These are phyloP conservation scores for Psix sp. DNA, from an alignment of 1,140 invertebrate genomes.

Conservation along the genomic window DNA sequence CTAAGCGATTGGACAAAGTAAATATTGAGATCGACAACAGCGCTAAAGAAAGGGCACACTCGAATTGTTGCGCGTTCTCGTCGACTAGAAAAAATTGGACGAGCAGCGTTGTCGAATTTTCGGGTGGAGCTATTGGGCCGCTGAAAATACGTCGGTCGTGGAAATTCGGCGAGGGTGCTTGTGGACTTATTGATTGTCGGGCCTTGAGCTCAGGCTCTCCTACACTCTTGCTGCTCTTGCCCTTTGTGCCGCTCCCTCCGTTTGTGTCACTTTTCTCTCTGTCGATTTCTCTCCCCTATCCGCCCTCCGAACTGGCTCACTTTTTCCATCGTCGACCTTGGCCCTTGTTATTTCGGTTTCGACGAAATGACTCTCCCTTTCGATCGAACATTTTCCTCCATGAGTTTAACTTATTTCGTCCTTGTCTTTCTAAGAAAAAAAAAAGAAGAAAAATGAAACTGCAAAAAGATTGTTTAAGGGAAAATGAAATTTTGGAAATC, in stretches of 20 bases:
- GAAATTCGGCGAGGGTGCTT: constrained; percentile 69
- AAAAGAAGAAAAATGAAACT: too few species aligned
- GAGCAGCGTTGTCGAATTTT: constrained; percentile 15
- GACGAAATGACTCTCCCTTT: constrained; percentile 24
- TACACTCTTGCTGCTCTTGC: constrained; percentile 51
- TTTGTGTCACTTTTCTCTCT: constrained; percentile 45
- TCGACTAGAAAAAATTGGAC: not conserved
- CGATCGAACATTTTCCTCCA: constrained; percentile 32
- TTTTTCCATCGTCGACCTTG: constrained; percentile 33
- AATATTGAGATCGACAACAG: constrained; percentile 11
- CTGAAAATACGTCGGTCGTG: constrained; percentile 62
- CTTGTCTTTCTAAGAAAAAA: too few species aligned
- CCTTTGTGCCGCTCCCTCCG: constrained; percentile 47
- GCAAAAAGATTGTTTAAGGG: too few species aligned
- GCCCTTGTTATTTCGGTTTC: constrained; percentile 33
- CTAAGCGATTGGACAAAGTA: too few species aligned
- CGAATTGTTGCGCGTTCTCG: too few species aligned
- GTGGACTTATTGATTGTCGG: constrained; percentile 67
- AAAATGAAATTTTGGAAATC: too few species aligned
- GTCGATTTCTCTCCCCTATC: constrained; percentile 40
- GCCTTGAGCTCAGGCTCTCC: constrained; percentile 28
- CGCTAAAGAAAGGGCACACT: too few species aligned
- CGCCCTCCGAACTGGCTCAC: constrained; percentile 19
- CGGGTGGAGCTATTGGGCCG: constrained; percentile 18
- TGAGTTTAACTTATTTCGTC: too few species aligned